These are phyloP conservation scores for Cryptomyrus ogoouensis DNA, from an alignment of 2,113 vertebrate genomes.

Conservation along the genomic window DNA sequence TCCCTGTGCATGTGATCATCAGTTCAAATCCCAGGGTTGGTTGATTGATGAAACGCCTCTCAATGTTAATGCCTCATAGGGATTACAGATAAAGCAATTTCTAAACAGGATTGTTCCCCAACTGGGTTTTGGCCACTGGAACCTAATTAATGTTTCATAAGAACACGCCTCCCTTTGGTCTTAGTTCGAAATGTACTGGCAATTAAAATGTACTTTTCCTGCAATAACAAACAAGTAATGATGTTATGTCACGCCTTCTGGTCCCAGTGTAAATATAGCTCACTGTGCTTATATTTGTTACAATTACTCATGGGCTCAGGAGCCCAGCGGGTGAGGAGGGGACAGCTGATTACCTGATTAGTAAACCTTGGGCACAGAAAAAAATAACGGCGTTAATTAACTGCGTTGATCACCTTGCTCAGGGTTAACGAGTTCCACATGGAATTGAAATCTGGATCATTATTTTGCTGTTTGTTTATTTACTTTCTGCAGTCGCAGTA, in stretches of 20 bases:
- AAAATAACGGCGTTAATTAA: neutral
- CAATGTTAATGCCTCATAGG: neutral
- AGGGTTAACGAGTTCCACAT: neutral
- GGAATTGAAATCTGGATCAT: neutral
- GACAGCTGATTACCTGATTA: slow-evolving; percentile 6
- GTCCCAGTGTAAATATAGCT: neutral
- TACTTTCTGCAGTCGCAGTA: neutral
- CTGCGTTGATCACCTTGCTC: neutral
- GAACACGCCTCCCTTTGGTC: neutral
- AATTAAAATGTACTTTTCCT: slow-evolving; percentile 15
- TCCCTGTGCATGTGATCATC: neutral
- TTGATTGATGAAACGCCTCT: neutral
- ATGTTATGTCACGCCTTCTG: slow-evolving; percentile 17
- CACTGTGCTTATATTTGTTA: neutral
- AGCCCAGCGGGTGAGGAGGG: neutral
- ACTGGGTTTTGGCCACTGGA: neutral
- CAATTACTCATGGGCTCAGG: neutral
- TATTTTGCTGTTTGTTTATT: neutral
- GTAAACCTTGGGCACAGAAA: neutral
- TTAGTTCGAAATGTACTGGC: slow-evolving; percentile 12
- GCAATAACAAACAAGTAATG: slow-evolving; percentile 7
- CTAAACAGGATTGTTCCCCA: neutral
- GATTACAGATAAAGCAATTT: neutral
- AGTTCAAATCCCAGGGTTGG: neutral
- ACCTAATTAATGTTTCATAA: slow-evolving; percentile 13